Evolutionary conservation across 2,113 vertebrate genomes (phyloP).

Genomic region (mouse (Mus musculus)): DNA sequence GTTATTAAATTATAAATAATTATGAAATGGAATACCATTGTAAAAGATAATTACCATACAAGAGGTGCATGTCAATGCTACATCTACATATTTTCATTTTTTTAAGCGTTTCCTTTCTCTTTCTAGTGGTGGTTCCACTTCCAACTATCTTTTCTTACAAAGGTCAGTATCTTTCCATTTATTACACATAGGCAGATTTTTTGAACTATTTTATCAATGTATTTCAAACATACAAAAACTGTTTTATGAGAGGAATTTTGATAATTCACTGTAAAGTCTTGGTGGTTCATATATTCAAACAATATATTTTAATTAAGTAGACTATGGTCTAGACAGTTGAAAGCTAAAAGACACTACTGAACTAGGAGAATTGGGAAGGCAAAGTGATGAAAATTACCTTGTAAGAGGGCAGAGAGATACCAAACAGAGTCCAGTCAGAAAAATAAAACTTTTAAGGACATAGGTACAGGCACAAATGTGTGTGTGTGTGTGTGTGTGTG

Average conservation of each 20-base stretch:
- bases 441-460: not conserved
- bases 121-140: not conserved
- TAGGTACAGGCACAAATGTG: not conserved
- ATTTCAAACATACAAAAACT: conserved; percentile 1
- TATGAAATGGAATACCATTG: not conserved
- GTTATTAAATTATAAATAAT: not conserved
- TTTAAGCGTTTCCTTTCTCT: not conserved
- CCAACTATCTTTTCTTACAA: not conserved
- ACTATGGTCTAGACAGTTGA: not conserved
- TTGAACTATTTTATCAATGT: not conserved
- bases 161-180: not conserved
- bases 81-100: not conserved
- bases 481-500: not conserved
- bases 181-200: not conserved
- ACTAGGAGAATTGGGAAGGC: not conserved
- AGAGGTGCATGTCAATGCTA: not conserved
- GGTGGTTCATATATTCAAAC: not conserved
- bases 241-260: not conserved
- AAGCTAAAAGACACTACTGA: not conserved
- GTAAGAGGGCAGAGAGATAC: not conserved
- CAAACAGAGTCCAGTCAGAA: not conserved
- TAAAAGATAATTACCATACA: not conserved
- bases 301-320: not conserved
- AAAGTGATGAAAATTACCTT: not conserved
- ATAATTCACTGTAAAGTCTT: not conserved